Conservation (phyloP, 2,797 vertebrate species). For the Chelon labrosus region DNA sequence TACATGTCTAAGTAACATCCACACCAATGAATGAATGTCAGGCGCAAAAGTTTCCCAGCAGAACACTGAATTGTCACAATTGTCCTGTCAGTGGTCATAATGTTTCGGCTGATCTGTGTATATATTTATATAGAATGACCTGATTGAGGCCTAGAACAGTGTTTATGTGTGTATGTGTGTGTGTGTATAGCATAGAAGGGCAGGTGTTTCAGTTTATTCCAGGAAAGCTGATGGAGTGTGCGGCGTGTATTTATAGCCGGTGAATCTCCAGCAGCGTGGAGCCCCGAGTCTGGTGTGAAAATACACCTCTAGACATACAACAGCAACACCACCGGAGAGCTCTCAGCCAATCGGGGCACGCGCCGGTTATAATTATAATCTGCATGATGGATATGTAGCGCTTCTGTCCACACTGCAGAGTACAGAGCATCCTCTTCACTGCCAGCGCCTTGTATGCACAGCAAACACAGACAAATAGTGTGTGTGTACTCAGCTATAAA, state of each 20-base stretch:
- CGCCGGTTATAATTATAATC: conserved; percentile 43
- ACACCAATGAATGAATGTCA: no score
- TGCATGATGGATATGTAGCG: conserved; percentile 46
- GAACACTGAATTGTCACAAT: no score
- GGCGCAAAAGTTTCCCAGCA: no score
- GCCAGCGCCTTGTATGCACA: conserved; percentile 17
- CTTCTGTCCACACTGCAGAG: conserved; percentile 20
- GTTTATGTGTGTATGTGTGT: conserved; percentile 4
- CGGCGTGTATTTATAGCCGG: conserved; percentile 63
- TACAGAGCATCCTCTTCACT: conserved; percentile 34
- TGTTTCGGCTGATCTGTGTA: no score
- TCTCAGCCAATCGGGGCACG: conserved; percentile 24
- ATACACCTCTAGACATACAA: conserved; percentile 55
- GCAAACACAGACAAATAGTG: conserved; percentile 32
- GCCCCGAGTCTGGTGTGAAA: conserved; percentile 42
- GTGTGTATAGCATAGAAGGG: conserved; percentile 7
- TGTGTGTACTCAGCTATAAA: conserved; percentile 12
- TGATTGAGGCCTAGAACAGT: no score
- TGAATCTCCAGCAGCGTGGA: conserved; percentile 49
- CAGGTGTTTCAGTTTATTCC: conserved; percentile 71
- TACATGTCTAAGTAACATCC: no score
- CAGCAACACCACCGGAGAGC: conserved; percentile 39
- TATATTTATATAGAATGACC: no score
- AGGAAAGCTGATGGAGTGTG: conserved; percentile 55
- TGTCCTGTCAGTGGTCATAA: no score